These are phyloP conservation scores for Erythrocercus mccallii DNA, from an alignment of 2,113 vertebrate genomes.

Conservation along the genomic window DNA sequence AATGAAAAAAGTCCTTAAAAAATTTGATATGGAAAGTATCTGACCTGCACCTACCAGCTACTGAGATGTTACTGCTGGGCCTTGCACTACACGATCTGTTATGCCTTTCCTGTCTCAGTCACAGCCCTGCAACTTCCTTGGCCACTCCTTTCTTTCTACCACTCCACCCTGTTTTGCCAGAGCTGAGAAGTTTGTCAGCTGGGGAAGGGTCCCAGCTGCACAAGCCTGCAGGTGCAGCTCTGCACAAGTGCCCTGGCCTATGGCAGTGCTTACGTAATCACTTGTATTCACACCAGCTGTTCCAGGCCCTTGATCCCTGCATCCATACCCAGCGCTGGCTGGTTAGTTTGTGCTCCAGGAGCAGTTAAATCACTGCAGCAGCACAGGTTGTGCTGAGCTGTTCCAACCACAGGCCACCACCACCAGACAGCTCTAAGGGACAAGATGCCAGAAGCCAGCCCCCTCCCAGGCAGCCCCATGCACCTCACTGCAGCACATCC, in stretches of 20 bases:
- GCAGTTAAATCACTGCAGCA: not conserved
- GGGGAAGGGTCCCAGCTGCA: not conserved
- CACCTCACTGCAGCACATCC: accelerated
- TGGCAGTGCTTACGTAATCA: not conserved
- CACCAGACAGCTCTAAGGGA: not conserved
- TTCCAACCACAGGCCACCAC: not conserved
- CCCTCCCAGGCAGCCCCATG: accelerated
- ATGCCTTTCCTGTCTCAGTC: accelerated
- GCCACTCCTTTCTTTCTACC: accelerated
- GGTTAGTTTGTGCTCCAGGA: accelerated
- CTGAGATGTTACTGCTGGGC: not conserved
- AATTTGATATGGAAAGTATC: not conserved
- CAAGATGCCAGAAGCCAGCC: not conserved
- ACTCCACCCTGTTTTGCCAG: accelerated
- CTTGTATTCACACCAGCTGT: not conserved
- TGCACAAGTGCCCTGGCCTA: accelerated
- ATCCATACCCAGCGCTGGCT: accelerated
- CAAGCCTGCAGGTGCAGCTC: not conserved
- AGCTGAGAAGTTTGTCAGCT: not conserved
- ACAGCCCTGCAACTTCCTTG: not conserved
- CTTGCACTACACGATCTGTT: not conserved
- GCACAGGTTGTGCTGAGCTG: not conserved
- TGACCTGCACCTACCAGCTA: not conserved
- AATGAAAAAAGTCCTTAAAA: not conserved
- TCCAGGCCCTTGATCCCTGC: not conserved